A percentile compares a stretch with the other conserved stretches of the same genome.
Evolutionary conservation across 2,797 vertebrate genomes (phyloP).

Genomic region (Spea hammondii): DNA sequence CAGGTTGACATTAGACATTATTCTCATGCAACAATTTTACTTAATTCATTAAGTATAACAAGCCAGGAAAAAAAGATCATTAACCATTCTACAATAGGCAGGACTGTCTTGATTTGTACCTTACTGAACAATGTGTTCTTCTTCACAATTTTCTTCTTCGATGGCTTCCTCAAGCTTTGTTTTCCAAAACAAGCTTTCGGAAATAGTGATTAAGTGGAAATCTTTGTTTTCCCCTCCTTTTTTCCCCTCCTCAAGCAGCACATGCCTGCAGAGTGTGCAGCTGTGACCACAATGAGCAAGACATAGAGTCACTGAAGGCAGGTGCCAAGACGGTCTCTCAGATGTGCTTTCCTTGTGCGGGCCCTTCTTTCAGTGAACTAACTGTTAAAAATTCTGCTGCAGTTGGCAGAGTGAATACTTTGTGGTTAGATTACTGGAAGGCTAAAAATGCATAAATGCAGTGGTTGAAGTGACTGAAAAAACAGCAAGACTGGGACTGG

Average conservation of each 20-base stretch:
- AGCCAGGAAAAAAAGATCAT: too few relatives aligned
- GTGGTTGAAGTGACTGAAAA: conserved; percentile 33
- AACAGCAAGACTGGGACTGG: conserved; percentile 12
- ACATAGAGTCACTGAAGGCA: conserved; percentile 55
- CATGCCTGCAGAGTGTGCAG: conserved; percentile 38
- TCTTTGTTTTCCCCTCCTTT: conserved; percentile 22
- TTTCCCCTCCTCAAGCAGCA: conserved; percentile 20
- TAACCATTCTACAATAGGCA: too few relatives aligned
- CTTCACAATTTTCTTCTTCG: neutral
- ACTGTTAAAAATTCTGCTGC: conserved; percentile 60
- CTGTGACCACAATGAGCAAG: conserved; percentile 54
- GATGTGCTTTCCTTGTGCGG: conserved; percentile 59
- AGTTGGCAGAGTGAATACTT: conserved; percentile 50
- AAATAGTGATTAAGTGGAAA: conserved; percentile 42
- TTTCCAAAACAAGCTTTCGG: conserved; percentile 27
- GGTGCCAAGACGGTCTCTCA: conserved; percentile 60
- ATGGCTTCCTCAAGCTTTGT: neutral
- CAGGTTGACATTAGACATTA: too few relatives aligned
- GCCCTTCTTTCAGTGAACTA: conserved; percentile 58
- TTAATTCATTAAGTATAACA: too few relatives aligned
- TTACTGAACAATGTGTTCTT: too few relatives aligned
- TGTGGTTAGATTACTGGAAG: conserved; percentile 53
- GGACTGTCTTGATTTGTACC: too few relatives aligned
- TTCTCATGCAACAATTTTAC: too few relatives aligned
- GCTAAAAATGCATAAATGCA: conserved; percentile 48